Evolutionary conservation across 2,797 vertebrate species (phyloP).

Genomic region (Liasis olivaceus): DNA sequence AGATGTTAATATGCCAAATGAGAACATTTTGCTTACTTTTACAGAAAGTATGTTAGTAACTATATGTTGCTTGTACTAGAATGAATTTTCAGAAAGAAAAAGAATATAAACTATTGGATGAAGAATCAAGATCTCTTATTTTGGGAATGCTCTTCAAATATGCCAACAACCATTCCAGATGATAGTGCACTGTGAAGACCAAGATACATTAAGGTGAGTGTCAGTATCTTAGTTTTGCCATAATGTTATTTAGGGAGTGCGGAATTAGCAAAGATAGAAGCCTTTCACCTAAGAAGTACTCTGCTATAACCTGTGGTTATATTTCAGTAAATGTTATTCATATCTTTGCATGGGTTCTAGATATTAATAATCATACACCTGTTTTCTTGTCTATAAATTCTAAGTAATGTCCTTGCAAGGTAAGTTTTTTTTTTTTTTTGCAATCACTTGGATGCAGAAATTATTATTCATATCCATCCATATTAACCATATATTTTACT

Average conservation of each 20-base stretch:
- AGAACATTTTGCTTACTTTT: not conserved
- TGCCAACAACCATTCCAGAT: not conserved
- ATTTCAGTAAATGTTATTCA: not conserved
- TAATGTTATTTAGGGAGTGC: not conserved
- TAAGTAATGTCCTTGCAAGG: constrained; percentile 15
- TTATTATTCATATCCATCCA: not conserved
- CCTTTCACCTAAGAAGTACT: not conserved
- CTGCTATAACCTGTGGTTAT: not conserved
- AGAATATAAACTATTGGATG: not conserved
- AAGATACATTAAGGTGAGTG: not conserved
- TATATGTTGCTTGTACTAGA: not conserved
- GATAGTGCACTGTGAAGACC: not conserved
- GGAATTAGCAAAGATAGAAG: not conserved
- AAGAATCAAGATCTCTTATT: not conserved
- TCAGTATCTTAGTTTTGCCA: not conserved
- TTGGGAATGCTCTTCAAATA: not conserved
- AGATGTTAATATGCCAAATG: not conserved
- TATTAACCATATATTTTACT: not conserved
- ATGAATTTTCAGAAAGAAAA: not conserved
- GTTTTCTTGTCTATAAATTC: constrained; percentile 21
- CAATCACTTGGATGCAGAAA: not conserved
- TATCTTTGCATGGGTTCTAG: not conserved
- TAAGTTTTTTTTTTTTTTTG: not conserved
- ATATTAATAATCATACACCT: not conserved
- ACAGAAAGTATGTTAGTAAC: not conserved